These are phyloP conservation scores for Aphelenchoides bicaudatus DNA, from an alignment of 2,888 invertebrate species.

Conservation along the genomic window DNA sequence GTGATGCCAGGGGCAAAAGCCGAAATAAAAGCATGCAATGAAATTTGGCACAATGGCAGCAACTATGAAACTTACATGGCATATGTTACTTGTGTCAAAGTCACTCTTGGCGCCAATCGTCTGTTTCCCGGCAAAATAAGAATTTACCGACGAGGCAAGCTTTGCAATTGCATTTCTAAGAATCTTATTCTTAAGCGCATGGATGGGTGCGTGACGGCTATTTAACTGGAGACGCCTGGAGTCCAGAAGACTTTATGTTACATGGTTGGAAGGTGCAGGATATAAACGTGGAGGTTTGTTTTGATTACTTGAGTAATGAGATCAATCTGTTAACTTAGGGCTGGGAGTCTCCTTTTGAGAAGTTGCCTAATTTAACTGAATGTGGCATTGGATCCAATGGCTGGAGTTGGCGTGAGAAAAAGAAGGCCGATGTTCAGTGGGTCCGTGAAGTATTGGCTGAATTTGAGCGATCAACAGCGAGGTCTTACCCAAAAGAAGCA, in stretches of 20 bases:
- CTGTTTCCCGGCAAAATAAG: constrained; percentile 49
- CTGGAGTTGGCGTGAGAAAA: constrained; percentile 33
- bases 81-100: constrained; percentile 52
- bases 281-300: constrained; percentile 15
- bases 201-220: constrained; percentile 38
- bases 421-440: constrained; percentile 21
- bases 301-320: too few relatives aligned
- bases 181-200: too few relatives aligned
- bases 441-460: constrained; percentile 21
- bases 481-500: constrained; percentile 28
- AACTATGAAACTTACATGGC: constrained; percentile 56
- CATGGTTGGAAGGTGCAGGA: constrained; percentile 37
- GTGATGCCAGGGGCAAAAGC: constrained; percentile 36
- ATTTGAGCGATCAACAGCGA: constrained; percentile 26
- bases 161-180: too few relatives aligned
- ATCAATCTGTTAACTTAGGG: too few relatives aligned
- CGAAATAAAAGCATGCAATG: constrained; percentile 43
- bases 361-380: constrained; percentile 32
- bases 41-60: constrained; percentile 46
- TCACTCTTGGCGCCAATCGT: constrained; percentile 45
- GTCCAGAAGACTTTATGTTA: constrained; percentile 33
- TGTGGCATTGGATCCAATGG: constrained; percentile 33
- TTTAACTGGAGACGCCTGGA: constrained; percentile 33
- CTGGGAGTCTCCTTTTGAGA: constrained; percentile 35
- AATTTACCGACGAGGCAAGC: constrained; percentile 42